phyloP scores from a whole-genome alignment of 2,888 invertebrate genomes.

The Rhagonycha lutea region DNA sequence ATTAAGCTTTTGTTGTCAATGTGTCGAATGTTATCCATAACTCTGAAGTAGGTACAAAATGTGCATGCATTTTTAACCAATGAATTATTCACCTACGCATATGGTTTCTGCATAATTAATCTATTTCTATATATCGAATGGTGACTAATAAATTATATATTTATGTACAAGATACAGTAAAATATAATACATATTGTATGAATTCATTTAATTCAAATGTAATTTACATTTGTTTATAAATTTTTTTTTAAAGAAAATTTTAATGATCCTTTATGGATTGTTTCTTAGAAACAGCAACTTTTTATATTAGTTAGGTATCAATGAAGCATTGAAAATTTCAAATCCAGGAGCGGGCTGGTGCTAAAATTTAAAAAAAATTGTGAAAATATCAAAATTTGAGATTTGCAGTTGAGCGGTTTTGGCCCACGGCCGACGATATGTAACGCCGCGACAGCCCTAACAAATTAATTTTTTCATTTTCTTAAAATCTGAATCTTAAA shows the following conservation, averaged over 20 bases:
- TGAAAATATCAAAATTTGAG: too few species aligned
- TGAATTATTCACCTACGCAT: not conserved
- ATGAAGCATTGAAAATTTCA: not conserved
- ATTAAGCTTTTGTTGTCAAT: not conserved
- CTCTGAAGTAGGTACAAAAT: not conserved
- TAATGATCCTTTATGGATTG: not conserved
- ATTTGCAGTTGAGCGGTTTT: too few species aligned
- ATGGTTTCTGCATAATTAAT: not conserved
- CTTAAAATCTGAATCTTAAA: too few species aligned
- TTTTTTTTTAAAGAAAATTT: not conserved
- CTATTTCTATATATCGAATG: not conserved
- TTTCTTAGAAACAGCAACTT: not conserved
- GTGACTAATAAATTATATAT: conserved; percentile 1
- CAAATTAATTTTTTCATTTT: too few species aligned
- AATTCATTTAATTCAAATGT: not conserved
- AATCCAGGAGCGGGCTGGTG: too few species aligned
- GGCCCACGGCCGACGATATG: too few species aligned
- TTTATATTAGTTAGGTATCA: too few species aligned
- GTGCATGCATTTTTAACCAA: not conserved
- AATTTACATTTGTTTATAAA: not conserved
- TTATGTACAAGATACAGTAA: not conserved
- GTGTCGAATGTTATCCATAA: not conserved
- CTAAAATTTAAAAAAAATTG: too few species aligned
- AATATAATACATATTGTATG: not conserved
- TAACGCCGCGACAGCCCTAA: too few species aligned